These are phyloP conservation scores for Zootermopsis nevadensis DNA, from an alignment of 2,888 invertebrate genomes.

Conservation along the genomic window DNA sequence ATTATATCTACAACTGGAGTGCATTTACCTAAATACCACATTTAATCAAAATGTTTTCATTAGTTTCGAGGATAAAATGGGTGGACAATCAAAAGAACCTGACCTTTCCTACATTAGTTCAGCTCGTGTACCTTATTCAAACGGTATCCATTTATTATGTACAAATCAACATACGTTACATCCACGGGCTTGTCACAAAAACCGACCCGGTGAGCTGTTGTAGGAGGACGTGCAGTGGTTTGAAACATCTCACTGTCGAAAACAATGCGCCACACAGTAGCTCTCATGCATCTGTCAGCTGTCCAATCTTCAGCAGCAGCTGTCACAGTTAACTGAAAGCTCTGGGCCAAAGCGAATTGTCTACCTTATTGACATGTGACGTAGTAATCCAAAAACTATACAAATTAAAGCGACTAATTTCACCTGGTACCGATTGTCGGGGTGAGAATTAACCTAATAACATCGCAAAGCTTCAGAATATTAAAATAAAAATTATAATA, in stretches of 20 bases:
- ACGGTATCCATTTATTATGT: too few species aligned
- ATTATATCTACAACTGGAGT: too few species aligned
- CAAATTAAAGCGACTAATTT: constrained; percentile 6
- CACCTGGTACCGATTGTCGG: background rate
- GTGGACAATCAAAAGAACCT: too few species aligned
- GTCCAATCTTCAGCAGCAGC: background rate
- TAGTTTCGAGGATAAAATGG: too few species aligned
- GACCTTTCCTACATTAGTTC: too few species aligned
- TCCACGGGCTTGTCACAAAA: too few species aligned
- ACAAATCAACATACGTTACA: too few species aligned
- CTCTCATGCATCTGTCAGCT: background rate
- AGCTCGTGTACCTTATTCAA: too few species aligned
- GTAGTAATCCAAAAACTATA: background rate
- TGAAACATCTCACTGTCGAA: background rate
- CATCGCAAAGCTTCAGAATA: background rate
- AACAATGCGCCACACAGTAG: background rate
- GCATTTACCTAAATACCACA: too few species aligned
- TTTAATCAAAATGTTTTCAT: too few species aligned
- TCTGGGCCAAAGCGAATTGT: background rate
- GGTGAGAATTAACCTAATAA: background rate
- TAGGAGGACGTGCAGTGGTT: too few species aligned
- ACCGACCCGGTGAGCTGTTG: too few species aligned
- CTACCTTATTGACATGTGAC: background rate
- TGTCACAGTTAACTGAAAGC: background rate
- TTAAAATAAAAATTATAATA: background rate